Evolutionary conservation across 2,888 invertebrate genomes (phyloP).

Genomic region (Caenorhabditis macrosperma): DNA sequence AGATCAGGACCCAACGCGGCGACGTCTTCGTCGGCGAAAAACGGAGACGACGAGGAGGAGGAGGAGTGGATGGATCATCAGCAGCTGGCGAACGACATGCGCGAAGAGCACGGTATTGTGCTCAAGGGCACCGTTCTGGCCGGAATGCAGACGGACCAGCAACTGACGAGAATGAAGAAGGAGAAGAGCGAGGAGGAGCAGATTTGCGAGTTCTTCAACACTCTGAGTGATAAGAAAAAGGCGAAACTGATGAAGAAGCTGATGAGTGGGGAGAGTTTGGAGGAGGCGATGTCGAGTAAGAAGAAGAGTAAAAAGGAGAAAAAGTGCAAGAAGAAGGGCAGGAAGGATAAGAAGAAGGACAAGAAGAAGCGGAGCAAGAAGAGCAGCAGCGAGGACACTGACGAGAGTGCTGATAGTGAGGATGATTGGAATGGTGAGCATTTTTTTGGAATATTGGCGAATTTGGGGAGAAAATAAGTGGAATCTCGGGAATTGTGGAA

Average conservation of each 20-base stretch:
- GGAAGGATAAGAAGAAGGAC: slow-evolving; percentile 4
- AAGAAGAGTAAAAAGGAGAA: slow-evolving; percentile 41
- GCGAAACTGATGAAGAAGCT: slow-evolving; percentile 70
- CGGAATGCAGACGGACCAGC: slow-evolving; percentile 63
- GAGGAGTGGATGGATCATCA: slow-evolving; percentile 72
- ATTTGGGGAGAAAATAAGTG: background rate
- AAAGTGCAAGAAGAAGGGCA: slow-evolving; percentile 25
- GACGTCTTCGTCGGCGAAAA: slow-evolving; percentile 20
- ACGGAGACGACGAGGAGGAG: slow-evolving; percentile 40
- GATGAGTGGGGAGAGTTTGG: slow-evolving; percentile 44
- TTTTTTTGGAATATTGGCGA: background rate
- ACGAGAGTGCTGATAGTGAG: slow-evolving; percentile 33
- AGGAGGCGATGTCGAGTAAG: slow-evolving; percentile 47
- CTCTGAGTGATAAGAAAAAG: slow-evolving; percentile 72
- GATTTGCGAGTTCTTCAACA: slow-evolving; percentile 69
- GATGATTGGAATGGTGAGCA: slow-evolving; percentile 30
- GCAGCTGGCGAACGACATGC: slow-evolving; percentile 76
- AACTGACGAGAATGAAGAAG: slow-evolving; percentile 59
- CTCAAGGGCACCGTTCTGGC: slow-evolving; percentile 62
- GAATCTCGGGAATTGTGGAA: too few relatives aligned
- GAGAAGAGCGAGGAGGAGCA: slow-evolving; percentile 60
- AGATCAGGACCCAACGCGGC: slow-evolving; percentile 11
- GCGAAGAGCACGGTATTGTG: slow-evolving; percentile 78
- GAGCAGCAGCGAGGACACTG: slow-evolving; percentile 8
- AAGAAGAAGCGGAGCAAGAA: slow-evolving; percentile 11